Conservation (phyloP, 2,888 invertebrate species). For the Pachycephus smyrnensis region DNA sequence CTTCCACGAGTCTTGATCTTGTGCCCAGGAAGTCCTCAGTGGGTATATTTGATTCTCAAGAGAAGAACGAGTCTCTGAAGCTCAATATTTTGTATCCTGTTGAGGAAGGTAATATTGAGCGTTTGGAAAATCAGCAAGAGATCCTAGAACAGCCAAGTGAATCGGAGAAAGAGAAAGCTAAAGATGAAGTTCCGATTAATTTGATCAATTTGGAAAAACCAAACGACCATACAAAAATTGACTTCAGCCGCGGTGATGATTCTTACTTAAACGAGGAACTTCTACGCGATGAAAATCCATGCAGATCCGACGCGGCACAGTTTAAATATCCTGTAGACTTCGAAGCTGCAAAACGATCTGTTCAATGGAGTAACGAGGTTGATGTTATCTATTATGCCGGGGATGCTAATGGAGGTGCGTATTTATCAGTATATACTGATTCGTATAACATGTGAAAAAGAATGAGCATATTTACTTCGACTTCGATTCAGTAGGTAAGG, state of each 20-base stretch:
- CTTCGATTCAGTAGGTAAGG: slow-evolving; percentile 51
- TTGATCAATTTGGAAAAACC: too few species aligned
- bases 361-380: slow-evolving; percentile 70
- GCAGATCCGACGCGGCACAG: not conserved
- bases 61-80: too few species aligned
- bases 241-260: slow-evolving; percentile 1
- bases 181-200: too few species aligned
- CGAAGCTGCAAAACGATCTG: slow-evolving; percentile 68
- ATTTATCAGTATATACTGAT: not conserved
- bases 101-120: too few species aligned
- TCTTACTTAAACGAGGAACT: not conserved
- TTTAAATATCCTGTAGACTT: slow-evolving; percentile 31
- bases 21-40: too few species aligned
- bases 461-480: not conserved
- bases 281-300: too few species aligned
- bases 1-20: too few species aligned
- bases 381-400: slow-evolving; percentile 75
- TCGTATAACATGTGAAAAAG: slow-evolving; percentile 2
- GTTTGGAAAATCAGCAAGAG: too few species aligned
- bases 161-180: too few species aligned
- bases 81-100: too few species aligned
- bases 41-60: too few species aligned
- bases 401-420: slow-evolving; percentile 60
- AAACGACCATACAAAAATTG: not conserved
- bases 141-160: too few species aligned